Conservation (phyloP, 2,113 vertebrate genomes). For the Malurus melanocephalus region DNA sequence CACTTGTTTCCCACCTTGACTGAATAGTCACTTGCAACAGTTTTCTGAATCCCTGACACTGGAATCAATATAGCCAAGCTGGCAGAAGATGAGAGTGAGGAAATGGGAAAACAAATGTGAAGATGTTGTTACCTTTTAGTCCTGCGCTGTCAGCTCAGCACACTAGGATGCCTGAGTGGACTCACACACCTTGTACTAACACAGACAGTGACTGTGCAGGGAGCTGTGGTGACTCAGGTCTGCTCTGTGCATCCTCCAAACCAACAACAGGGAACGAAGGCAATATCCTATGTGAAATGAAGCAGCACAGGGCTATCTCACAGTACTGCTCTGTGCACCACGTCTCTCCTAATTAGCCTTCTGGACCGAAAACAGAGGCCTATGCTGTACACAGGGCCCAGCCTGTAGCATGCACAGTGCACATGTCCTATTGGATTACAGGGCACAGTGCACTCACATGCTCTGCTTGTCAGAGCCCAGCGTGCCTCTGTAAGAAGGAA, state of each 20-base stretch:
- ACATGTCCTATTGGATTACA: conserved; percentile 60
- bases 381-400: not conserved
- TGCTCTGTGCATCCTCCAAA: not conserved
- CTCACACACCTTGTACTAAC: not conserved
- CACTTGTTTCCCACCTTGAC: not conserved
- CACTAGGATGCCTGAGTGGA: not conserved
- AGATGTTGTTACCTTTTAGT: not conserved
- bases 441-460: conserved; percentile 35
- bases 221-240: not conserved
- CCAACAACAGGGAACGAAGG: not conserved
- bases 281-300: not conserved
- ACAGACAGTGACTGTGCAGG: not conserved
- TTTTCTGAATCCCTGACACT: not conserved
- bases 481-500: not conserved
- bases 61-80: not conserved
- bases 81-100: not conserved
- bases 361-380: not conserved
- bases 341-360: conserved; percentile 39
- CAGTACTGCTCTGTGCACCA: not conserved
- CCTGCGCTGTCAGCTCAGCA: not conserved
- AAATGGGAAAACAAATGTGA: not conserved
- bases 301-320: not conserved
- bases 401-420: conserved; percentile 23
- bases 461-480: conserved; percentile 2
- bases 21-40: not conserved